Evolutionary conservation across 2,797 vertebrate species (phyloP).

Genomic region (Eleutherodactylus coqui): DNA sequence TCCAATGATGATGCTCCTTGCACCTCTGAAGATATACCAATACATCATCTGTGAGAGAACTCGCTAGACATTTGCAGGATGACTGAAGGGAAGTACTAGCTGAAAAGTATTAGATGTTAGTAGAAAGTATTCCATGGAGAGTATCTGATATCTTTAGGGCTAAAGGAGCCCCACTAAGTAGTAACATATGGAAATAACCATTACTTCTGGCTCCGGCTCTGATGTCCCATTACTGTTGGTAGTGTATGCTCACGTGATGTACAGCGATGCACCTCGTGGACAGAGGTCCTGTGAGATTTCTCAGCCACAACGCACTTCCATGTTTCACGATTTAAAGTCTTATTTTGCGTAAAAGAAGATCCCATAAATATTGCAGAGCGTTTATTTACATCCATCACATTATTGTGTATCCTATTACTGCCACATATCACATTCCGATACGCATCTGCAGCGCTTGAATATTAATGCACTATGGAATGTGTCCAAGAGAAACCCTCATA

Average conservation of each 20-base stretch:
- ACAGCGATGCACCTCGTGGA: not conserved
- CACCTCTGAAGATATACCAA: no score
- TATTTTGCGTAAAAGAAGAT: slow-evolving; percentile 9
- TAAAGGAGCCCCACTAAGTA: no score
- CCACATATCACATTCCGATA: slow-evolving; percentile 34
- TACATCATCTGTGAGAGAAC: no score
- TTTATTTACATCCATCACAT: slow-evolving; percentile 49
- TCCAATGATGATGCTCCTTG: no score
- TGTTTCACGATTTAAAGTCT: not conserved
- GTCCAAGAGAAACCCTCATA: slow-evolving; percentile 40
- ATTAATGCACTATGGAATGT: slow-evolving; percentile 41
- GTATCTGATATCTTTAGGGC: no score
- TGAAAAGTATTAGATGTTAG: no score
- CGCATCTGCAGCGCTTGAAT: slow-evolving; percentile 37
- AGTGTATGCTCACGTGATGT: not conserved
- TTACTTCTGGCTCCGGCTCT: no score
- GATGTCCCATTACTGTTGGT: no score
- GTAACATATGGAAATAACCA: no score
- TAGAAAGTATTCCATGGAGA: no score
- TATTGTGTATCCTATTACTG: slow-evolving; percentile 27
- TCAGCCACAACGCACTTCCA: not conserved
- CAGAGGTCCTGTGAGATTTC: not conserved
- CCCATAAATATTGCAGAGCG: slow-evolving; percentile 36
- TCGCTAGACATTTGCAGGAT: no score
- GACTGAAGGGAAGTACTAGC: no score